Percentiles rank a stretch among this genome's conserved stretches.
Conservation (phyloP, 1,140 invertebrate species). For the Cyclargus thomasi region DNA sequence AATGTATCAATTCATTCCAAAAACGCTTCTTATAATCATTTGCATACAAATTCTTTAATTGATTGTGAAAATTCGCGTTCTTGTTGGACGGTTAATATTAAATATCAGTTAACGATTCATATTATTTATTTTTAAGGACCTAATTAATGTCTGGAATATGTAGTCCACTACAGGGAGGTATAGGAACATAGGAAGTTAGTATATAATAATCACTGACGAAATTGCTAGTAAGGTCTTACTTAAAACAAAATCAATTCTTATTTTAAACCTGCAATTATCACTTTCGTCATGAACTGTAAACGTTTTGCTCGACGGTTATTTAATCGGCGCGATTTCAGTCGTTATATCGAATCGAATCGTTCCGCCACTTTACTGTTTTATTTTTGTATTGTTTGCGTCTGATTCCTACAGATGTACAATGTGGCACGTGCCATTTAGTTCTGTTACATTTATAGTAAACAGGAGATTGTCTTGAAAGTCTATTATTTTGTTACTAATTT, state of each 20-base stretch:
- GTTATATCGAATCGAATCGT: conserved; percentile 50
- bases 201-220: too few relatives aligned
- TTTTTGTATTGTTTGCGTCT: conserved; percentile 73
- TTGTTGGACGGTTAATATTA: neutral
- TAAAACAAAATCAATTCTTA: neutral
- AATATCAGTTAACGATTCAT: neutral
- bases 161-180: too few relatives aligned
- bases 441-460: neutral
- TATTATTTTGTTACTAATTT: too few relatives aligned
- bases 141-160: too few relatives aligned
- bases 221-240: too few relatives aligned
- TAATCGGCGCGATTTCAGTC: neutral
- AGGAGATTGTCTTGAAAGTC: too few relatives aligned
- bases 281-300: conserved; percentile 29
- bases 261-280: neutral
- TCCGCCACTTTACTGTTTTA: conserved; percentile 71
- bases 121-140: neutral
- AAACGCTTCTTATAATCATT: neutral
- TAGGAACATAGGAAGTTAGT: too few relatives aligned
- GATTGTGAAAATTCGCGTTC: neutral
- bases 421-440: conserved; percentile 8
- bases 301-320: conserved; percentile 38
- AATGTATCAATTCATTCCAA: conserved; percentile 19
- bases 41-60: neutral
- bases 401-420: conserved; percentile 50